phyloP scores from a whole-genome alignment of 2,113 vertebrate genomes.

The Oreochromis aureus region DNA sequence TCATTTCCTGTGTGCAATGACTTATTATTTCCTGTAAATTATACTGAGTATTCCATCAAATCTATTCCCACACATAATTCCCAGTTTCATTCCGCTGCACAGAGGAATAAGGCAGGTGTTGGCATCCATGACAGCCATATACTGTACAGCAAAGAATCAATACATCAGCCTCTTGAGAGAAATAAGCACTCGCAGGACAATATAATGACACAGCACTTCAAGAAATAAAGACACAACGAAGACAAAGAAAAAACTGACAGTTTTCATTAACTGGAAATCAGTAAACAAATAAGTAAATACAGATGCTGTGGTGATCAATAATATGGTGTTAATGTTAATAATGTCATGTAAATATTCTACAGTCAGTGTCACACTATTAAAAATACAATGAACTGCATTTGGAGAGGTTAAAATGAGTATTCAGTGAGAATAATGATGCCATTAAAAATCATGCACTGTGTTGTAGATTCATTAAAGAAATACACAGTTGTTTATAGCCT shows the following conservation, averaged over 20 bases:
- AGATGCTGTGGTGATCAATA: constrained; percentile 48
- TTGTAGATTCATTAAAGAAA: constrained; percentile 25
- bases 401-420: constrained; percentile 32
- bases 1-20: constrained; percentile 20
- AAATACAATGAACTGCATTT: constrained; percentile 39
- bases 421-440: constrained; percentile 42
- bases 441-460: constrained; percentile 39
- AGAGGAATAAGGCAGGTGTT: constrained; percentile 38
- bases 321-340: constrained; percentile 43
- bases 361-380: constrained; percentile 60
- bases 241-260: not conserved
- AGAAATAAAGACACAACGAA: not conserved
- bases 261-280: not conserved
- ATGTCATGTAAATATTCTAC: constrained; percentile 42
- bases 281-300: constrained; percentile 38
- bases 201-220: constrained; percentile 21
- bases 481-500: not conserved
- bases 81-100: constrained; percentile 15
- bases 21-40: constrained; percentile 46
- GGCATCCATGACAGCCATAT: constrained; percentile 44
- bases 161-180: constrained; percentile 24
- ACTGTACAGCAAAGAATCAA: constrained; percentile 55
- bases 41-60: constrained; percentile 49
- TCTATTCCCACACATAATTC: constrained; percentile 45
- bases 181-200: not conserved